phyloP scores from a whole-genome alignment of 2,797 vertebrate species.

The Ceryle rudis region DNA sequence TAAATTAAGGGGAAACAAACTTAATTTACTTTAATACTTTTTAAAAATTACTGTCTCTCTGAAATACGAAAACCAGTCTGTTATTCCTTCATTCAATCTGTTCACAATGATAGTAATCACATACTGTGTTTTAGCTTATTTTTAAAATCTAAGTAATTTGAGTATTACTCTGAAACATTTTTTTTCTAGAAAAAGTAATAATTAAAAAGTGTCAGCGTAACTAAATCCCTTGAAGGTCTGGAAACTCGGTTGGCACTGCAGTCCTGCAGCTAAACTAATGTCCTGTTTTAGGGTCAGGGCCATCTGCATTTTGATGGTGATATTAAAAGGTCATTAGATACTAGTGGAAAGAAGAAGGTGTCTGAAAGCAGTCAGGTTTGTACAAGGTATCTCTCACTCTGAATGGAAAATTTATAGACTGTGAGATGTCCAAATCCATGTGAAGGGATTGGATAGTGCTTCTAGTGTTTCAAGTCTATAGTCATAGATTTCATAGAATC shows the following conservation, averaged over 20 bases:
- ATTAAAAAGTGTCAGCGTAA: not conserved
- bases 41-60: not conserved
- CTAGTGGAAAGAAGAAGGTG: not conserved
- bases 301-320: not conserved
- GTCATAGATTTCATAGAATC: too few species aligned
- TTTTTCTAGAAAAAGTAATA: not conserved
- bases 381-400: not conserved
- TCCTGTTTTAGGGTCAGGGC: too few species aligned
- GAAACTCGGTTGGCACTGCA: not conserved
- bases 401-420: not conserved
- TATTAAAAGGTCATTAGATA: not conserved
- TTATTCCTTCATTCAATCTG: not conserved
- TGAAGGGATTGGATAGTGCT: not conserved
- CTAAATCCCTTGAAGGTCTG: not conserved
- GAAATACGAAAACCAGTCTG: not conserved
- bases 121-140: not conserved
- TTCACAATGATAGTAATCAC: not conserved
- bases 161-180: not conserved
- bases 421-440: not conserved
- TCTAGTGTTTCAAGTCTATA: fast-evolving
- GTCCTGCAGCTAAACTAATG: not conserved
- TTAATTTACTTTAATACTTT: not conserved
- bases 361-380: not conserved
- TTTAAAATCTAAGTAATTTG: not conserved
- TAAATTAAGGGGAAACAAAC: not conserved